phyloP scores from a whole-genome alignment of 2,797 vertebrate species.

The Micropoecilia bifurca region DNA sequence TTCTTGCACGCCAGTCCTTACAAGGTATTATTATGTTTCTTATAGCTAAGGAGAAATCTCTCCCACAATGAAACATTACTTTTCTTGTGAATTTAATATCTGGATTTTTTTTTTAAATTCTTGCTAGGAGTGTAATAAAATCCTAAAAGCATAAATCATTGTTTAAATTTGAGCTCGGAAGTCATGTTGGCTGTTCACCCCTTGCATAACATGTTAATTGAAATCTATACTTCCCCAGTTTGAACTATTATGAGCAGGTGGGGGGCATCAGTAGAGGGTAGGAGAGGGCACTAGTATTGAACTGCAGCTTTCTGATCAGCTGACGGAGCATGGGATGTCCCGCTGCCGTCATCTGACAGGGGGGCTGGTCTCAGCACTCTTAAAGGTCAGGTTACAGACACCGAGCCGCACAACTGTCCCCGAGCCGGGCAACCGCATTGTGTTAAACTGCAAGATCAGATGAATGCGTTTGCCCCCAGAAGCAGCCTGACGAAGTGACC shows the following conservation, averaged over 20 bases:
- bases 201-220: conserved; percentile 66
- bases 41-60: conserved; percentile 4
- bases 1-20: conserved; percentile 47
- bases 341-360: conserved; percentile 56
- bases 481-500: conserved; percentile 9
- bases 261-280: conserved; percentile 55
- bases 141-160: conserved; percentile 1
- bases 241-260: conserved; percentile 47
- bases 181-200: conserved; percentile 33
- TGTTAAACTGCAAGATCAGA: background rate
- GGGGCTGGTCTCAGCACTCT: conserved; percentile 50
- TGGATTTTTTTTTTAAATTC: conserved; percentile 17
- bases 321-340: conserved; percentile 67
- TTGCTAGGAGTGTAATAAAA: background rate
- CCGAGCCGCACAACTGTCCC: conserved; percentile 28
- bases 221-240: conserved; percentile 44
- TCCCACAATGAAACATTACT: background rate
- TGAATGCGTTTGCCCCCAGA: conserved; percentile 1
- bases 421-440: background rate
- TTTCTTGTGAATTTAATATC: conserved; percentile 10
- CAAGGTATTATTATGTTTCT: conserved; percentile 30
- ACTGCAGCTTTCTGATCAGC: conserved; percentile 67
- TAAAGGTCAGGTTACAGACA: conserved; percentile 66
- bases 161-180: conserved; percentile 12
- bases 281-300: conserved; percentile 46